phyloP scores from a whole-genome alignment of 2,797 vertebrate genomes.

The Hydrolagus colliei region DNA sequence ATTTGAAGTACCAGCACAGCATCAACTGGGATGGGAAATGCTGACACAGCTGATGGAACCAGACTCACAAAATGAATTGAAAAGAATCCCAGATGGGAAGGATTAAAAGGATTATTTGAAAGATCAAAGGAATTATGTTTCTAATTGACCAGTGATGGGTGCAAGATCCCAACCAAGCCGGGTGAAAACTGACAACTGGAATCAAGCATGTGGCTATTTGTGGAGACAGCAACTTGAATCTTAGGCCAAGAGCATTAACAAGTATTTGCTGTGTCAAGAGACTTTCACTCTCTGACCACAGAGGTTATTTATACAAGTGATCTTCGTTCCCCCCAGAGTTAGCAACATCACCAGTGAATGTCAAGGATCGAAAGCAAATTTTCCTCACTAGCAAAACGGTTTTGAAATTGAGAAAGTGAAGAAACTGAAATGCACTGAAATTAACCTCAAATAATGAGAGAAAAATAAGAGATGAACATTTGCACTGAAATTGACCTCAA shows the following conservation, averaged over 20 bases:
- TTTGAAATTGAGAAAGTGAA: no score
- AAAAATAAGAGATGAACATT: no score
- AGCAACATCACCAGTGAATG: no score
- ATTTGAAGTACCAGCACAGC: background rate
- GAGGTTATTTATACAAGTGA: no score
- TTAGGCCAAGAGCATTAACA: background rate
- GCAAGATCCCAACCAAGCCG: background rate
- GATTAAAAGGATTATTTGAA: constrained; percentile 18
- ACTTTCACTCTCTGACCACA: background rate
- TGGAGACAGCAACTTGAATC: background rate
- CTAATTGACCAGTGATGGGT: background rate
- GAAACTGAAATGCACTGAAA: no score
- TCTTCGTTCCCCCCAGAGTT: no score
- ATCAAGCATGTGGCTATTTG: background rate
- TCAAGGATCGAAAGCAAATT: no score
- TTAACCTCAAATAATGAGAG: no score
- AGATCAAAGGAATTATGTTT: constrained; percentile 17
- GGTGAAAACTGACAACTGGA: background rate
- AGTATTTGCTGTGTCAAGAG: background rate
- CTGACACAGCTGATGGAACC: background rate
- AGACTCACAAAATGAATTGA: background rate
- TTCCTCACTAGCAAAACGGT: no score
- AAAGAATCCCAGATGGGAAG: background rate
- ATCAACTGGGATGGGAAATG: background rate
- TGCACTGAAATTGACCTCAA: no score